Base-by-base conservation (phyloP, 2,113 vertebrate species). In the Kryptolebias marmoratus region DNA sequence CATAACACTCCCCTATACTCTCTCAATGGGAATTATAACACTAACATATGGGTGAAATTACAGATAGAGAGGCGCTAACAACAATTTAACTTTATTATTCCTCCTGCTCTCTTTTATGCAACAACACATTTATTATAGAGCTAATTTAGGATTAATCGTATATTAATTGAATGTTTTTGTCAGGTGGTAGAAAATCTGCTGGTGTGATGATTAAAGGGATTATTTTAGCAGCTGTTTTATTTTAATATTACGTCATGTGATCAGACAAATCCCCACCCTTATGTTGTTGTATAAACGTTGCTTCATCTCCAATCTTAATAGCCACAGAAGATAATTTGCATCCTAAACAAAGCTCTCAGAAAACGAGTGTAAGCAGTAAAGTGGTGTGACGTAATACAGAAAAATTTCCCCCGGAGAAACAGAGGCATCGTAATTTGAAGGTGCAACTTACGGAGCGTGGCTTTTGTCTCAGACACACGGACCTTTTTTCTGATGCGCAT, bases 221-320 rank as follows among this genome's bases (percentile, higher is more conserved):
- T 7, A 36, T 36, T 36, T 36, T 36, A 42, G 42, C 27, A 18
- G 65, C 0, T 64, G 53, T 64, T 28, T 11, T 16, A 74, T 47
- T n/a, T 48, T 18, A 42, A 42, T 9, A 5, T 1, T 42, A 42
- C 8, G 9, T 42, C 39, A 42, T 10, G 9, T 42, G 9, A 28
- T 6, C 11, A 14, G 22, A n/a, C 73, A 42, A 73, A 68, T 52
- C 62, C 64, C 32, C 16, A 31, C 61, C 59, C 76, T 71, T 22
- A 22, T 22, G 22, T 22, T 22, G 22, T 22, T 22, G 22, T 22
- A 22, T 22, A 22, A 22, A 22, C 22, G 22, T 22, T 22, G 22
- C 22, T 22, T 22, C 22, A 27, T 2, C 22, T 12, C 6, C 32
- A 61, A 48, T 42, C 48, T 31, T 62, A 44, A 14, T 62, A 31